A percentile compares a stretch with the other conserved stretches of the same genome.
These are phyloP conservation scores for Alsophila aescularia DNA, from an alignment of 2,888 invertebrate genomes.

Conservation along the genomic window DNA sequence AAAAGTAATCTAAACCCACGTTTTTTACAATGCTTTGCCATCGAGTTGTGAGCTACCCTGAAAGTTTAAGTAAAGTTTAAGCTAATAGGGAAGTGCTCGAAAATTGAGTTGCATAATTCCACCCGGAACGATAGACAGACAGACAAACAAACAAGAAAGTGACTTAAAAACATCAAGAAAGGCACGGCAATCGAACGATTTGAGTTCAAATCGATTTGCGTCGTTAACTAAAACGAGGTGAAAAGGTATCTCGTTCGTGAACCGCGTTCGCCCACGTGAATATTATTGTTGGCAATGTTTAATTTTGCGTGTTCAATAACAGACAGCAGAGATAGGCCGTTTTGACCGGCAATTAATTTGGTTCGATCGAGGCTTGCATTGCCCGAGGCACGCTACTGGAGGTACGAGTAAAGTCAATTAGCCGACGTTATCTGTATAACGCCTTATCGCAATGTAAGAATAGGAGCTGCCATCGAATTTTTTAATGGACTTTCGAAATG, in stretches of 20 bases:
- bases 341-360: slow-evolving; percentile 58
- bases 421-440: not conserved
- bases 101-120: too few species aligned
- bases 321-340: slow-evolving; percentile 55
- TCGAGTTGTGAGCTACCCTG: too few species aligned
- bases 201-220: too few species aligned
- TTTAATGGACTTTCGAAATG: not conserved
- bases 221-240: slow-evolving; percentile 34
- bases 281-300: slow-evolving; percentile 33
- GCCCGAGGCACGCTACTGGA: slow-evolving; percentile 34
- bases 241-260: slow-evolving; percentile 27
- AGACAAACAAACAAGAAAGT: too few species aligned
- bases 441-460: not conserved
- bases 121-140: too few species aligned
- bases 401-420: slow-evolving; percentile 9
- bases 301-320: slow-evolving; percentile 39
- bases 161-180: too few species aligned
- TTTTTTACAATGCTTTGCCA: too few species aligned
- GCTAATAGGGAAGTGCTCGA: too few species aligned
- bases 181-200: slow-evolving; percentile 2
- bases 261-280: slow-evolving; percentile 25
- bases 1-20: too few species aligned
- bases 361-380: slow-evolving; percentile 38
- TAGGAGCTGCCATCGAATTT: not conserved
- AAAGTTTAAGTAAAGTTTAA: too few species aligned